These are phyloP conservation scores for Tapera naevia DNA, from an alignment of 2,797 vertebrate species.

Conservation along the genomic window DNA sequence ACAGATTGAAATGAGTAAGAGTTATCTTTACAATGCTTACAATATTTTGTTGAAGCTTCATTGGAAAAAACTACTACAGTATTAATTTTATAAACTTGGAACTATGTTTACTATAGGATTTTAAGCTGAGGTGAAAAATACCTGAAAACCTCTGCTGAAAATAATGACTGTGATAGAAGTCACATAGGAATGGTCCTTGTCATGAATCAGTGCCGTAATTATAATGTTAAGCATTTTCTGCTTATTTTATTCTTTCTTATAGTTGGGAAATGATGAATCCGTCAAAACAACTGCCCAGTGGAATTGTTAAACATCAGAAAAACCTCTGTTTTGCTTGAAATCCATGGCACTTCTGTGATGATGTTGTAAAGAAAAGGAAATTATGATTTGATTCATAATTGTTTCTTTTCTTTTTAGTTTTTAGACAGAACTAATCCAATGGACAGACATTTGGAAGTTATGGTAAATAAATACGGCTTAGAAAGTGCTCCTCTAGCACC, in stretches of 20 bases:
- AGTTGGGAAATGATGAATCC: background rate
- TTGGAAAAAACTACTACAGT: background rate
- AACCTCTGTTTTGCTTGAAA: background rate
- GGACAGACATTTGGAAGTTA: conserved; percentile 91
- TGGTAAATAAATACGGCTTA: conserved; percentile 85
- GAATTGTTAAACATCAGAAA: background rate
- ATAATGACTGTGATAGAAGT: background rate
- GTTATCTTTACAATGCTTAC: background rate
- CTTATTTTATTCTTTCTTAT: background rate
- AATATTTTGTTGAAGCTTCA: background rate
- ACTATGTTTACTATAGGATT: background rate
- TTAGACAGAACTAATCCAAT: conserved; percentile 82
- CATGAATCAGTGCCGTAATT: background rate
- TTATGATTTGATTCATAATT: background rate
- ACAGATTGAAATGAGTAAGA: background rate
- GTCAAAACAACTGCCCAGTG: background rate
- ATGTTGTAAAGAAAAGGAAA: background rate
- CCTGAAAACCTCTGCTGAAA: background rate
- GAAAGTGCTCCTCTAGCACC: conserved; percentile 78
- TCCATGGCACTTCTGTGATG: background rate
- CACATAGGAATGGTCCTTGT: background rate
- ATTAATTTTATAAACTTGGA: background rate
- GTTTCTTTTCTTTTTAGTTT: conserved; percentile 72
- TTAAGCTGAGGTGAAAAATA: background rate
- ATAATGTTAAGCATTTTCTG: background rate